Percentiles rank a stretch among this genome's conserved stretches.
phyloP scores from a whole-genome alignment of 2,888 invertebrate species.

The Eupeodes luniger region DNA sequence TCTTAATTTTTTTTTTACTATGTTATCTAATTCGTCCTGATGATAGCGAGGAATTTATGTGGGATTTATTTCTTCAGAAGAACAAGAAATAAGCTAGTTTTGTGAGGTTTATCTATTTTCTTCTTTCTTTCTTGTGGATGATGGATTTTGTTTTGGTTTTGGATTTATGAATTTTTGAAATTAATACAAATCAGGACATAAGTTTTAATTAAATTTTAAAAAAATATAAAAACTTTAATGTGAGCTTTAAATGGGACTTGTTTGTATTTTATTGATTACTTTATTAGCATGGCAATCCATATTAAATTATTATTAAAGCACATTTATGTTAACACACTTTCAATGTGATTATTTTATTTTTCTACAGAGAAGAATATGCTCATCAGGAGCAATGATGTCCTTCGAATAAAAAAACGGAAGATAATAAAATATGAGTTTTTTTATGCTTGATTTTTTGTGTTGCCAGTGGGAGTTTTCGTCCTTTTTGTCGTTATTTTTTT shows the following conservation, averaged over 20 bases:
- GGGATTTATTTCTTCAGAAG: neutral
- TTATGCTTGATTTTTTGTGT: slow-evolving; percentile 34
- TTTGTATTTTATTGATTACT: no score
- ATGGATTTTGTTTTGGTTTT: no score
- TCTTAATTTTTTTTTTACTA: slow-evolving; percentile 8
- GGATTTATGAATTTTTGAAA: no score
- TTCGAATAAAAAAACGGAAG: neutral
- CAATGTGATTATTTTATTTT: slow-evolving; percentile 58
- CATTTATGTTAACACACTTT: slow-evolving; percentile 12
- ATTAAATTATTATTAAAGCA: no score
- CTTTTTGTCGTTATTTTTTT: slow-evolving; percentile 40
- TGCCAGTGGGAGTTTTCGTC: slow-evolving; percentile 35
- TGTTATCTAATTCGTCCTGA: slow-evolving; percentile 4
- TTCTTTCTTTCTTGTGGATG: neutral
- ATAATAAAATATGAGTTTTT: neutral
- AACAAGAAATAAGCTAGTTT: neutral
- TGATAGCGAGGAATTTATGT: neutral
- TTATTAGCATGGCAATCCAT: no score
- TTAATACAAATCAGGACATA: no score
- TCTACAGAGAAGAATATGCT: neutral
- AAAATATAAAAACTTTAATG: no score
- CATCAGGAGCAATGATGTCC: neutral
- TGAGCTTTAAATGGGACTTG: no score
- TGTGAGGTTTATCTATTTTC: neutral
- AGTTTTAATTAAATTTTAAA: no score